These are phyloP conservation scores for Taenioides sp. DNA, from an alignment of 2,797 vertebrate species.

Conservation along the genomic window DNA sequence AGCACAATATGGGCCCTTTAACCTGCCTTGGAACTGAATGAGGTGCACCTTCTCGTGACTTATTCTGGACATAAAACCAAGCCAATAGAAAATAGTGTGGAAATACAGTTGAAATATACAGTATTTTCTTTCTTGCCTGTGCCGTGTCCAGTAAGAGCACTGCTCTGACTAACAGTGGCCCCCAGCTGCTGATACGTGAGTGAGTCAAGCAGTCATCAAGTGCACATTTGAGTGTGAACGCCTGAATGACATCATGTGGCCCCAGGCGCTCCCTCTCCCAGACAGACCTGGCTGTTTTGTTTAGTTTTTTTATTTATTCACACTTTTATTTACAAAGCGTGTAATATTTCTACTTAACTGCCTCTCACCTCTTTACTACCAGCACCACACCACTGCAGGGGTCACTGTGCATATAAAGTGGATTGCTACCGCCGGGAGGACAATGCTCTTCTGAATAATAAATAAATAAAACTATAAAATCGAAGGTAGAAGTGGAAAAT, in stretches of 20 bases:
- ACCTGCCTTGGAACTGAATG: not conserved
- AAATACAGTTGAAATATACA: not conserved
- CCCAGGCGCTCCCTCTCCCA: not conserved
- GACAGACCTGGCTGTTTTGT: slow-evolving; percentile 5
- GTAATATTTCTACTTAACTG: slow-evolving; percentile 11
- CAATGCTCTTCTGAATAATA: slow-evolving; percentile 9
- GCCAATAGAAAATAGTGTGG: not conserved
- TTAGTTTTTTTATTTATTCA: not conserved
- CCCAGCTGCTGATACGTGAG: slow-evolving; percentile 5
- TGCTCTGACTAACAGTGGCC: not conserved
- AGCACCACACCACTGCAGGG: slow-evolving; percentile 2
- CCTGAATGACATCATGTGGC: slow-evolving; percentile 7
- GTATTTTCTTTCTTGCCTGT: not conserved
- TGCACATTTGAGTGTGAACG: slow-evolving; percentile 12
- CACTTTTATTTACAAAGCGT: slow-evolving; percentile 12
- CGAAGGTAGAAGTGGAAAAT: not conserved
- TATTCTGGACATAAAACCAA: not conserved
- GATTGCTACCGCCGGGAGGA: slow-evolving; percentile 3
- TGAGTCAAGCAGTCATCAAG: slow-evolving; percentile 9
- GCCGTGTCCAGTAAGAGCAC: not conserved
- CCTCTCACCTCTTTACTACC: slow-evolving; percentile 11
- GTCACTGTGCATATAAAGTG: slow-evolving; percentile 9
- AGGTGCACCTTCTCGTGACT: not conserved
- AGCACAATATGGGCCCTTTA: too few species aligned
- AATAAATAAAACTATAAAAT: slow-evolving; percentile 9